Base-by-base conservation (phyloP, 2,888 invertebrate genomes). In the Euplagia quadripunctaria region DNA sequence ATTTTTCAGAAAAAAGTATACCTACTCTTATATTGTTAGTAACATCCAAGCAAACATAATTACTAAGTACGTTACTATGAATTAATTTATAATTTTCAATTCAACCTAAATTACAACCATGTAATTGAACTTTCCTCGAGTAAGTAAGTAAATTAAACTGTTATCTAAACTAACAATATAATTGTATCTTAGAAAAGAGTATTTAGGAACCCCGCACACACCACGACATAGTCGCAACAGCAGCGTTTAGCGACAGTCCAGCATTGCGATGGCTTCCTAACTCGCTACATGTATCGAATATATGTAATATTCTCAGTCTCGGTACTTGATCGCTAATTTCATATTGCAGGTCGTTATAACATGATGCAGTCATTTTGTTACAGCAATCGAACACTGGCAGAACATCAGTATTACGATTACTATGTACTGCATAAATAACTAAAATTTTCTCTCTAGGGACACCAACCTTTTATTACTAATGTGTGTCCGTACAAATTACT, bases 81-180 rank as follows among this genome's bases (percentile, higher is more conserved):
- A 42, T 70, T 16, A 64, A 49, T 42, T 42, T 5, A 9, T 17
- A 64, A 17, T 42, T 64, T 63, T 70, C 8, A 43, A 49, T 49
- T 51, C 17, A 63, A 70, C 14, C 12, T 42, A 17, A 41, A 70
- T 70, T 70, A 70, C n/a, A 68, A 68, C 63, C 31, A 51, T 51
- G 12, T 41, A 70, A 70, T 70, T 64, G n/a, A n/a, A 46, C 51
- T 69, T 70, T 68, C n/a, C 20, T 58, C 61, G 42, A 68, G 31
- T 31, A 31, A 31, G 31, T 31, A 31, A 31, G 31, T 31, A 61
- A 68, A 58, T 9, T 46, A 46, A 17, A 46, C 43, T 68, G 68
- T 68, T 43, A 68, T 68, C n/a, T 64, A 70, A 51, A 70, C 70
- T 51, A 70, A 70, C 63, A 51, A 63, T 55, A 46, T n/a, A 70